Evolutionary conservation across 2,888 invertebrate genomes (phyloP).

Genomic region (Orthonevra nobilis): DNA sequence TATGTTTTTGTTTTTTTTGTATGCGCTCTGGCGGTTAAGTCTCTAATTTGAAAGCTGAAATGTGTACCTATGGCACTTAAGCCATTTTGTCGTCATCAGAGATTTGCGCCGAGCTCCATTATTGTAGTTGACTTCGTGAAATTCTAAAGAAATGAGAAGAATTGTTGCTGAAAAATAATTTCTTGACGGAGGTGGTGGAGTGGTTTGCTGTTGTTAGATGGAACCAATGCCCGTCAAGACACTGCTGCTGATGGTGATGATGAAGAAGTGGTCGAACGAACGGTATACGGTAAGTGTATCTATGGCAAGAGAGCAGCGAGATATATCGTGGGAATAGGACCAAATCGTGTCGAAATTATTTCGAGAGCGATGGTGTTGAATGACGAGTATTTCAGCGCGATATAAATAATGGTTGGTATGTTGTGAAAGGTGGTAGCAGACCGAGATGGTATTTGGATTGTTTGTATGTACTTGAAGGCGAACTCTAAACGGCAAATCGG

Average conservation of each 20-base stretch:
- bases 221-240: slow-evolving; percentile 33
- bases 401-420: slow-evolving; percentile 69
- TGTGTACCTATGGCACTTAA: slow-evolving; percentile 69
- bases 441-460: slow-evolving; percentile 36
- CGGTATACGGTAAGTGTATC: slow-evolving; percentile 51
- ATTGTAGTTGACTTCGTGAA: slow-evolving; percentile 57
- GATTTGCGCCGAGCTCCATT: slow-evolving; percentile 51
- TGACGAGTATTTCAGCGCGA: slow-evolving; percentile 69
- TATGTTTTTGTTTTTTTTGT: background rate
- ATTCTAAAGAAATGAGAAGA: slow-evolving; percentile 68
- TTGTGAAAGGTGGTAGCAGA: slow-evolving; percentile 67
- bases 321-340: slow-evolving; percentile 70
- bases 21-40: slow-evolving; percentile 35
- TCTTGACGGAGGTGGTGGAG: slow-evolving; percentile 42
- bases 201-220: slow-evolving; percentile 15
- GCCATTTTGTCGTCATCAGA: slow-evolving; percentile 65
- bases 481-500: background rate
- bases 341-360: slow-evolving; percentile 70
- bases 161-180: slow-evolving; percentile 66
- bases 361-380: slow-evolving; percentile 68
- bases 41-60: slow-evolving; percentile 70
- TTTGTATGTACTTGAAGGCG: background rate
- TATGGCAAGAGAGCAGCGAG: slow-evolving; percentile 48
- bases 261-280: slow-evolving; percentile 48
- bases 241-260: slow-evolving; percentile 14